A percentile compares a stretch with the other conserved stretches of the same genome.
phyloP scores from a whole-genome alignment of 2,888 invertebrate genomes.

The Deilephila porcellus region DNA sequence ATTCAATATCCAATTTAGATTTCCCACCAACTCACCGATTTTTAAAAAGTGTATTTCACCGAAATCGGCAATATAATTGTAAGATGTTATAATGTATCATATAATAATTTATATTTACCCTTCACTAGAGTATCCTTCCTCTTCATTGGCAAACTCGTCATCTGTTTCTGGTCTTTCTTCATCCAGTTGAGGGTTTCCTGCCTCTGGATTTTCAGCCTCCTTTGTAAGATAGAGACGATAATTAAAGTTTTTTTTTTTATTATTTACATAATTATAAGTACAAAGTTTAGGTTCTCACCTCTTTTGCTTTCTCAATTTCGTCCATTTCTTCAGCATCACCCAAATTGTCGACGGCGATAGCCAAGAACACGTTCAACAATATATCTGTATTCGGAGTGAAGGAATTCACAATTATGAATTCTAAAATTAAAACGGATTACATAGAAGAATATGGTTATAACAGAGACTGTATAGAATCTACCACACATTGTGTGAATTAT shows the following conservation, averaged over 20 bases:
- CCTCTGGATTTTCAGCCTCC: constrained; percentile 73
- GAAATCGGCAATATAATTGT: neutral
- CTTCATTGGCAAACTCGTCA: constrained; percentile 87
- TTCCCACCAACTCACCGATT: too few relatives aligned
- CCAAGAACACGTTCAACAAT: constrained; percentile 99
- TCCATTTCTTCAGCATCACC: constrained; percentile 99
- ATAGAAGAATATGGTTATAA: too few relatives aligned
- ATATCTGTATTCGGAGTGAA: constrained; percentile 87
- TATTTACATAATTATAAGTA: too few relatives aligned
- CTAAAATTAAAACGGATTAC: neutral
- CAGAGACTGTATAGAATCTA: neutral
- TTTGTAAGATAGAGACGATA: constrained; percentile 36
- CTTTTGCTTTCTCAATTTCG: constrained; percentile 96
- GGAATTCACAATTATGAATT: neutral
- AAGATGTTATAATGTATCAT: too few relatives aligned
- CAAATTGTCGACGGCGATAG: constrained; percentile 99
- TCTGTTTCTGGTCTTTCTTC: constrained; percentile 86
- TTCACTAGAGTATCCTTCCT: constrained; percentile 87
- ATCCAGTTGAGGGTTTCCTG: constrained; percentile 75
- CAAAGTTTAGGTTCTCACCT: constrained; percentile 66
- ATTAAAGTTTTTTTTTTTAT: neutral
- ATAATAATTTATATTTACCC: constrained; percentile 71
- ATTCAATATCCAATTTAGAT: too few relatives aligned
- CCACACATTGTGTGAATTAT: too few relatives aligned
- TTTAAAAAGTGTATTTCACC: too few relatives aligned